Evolutionary conservation across 2,113 vertebrate genomes (phyloP).

Genomic region (Melanostigma gelatinosum): DNA sequence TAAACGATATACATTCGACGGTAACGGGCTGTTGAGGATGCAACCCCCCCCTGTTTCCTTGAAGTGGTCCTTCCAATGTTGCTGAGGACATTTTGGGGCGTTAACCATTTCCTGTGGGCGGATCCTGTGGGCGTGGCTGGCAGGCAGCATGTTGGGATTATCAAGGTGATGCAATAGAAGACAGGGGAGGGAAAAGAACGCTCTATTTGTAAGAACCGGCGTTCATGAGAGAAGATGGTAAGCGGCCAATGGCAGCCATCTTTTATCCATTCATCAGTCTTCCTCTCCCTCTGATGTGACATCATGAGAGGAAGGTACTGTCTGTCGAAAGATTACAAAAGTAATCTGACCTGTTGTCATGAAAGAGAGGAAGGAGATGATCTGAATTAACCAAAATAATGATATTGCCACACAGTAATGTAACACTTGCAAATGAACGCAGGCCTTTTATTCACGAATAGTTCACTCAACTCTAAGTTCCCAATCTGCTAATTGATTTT

Average conservation of each 20-base stretch:
- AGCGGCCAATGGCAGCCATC: slow-evolving; percentile 2
- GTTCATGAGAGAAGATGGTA: not conserved
- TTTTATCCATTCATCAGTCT: slow-evolving; percentile 29
- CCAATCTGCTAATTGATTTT: not conserved
- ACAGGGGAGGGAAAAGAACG: not conserved
- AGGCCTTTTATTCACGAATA: not conserved
- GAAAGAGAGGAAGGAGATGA: not conserved
- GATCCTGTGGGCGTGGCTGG: slow-evolving; percentile 37
- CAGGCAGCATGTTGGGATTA: not conserved
- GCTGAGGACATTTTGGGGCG: slow-evolving; percentile 51
- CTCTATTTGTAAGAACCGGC: not conserved
- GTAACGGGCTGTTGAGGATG: not conserved
- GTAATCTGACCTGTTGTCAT: not conserved
- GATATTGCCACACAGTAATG: not conserved
- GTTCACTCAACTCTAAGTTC: not conserved
- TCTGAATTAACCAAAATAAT: not conserved
- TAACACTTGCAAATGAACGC: not conserved
- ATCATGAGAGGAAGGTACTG: not conserved
- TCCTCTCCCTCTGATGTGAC: slow-evolving; percentile 11
- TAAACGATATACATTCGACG: not conserved
- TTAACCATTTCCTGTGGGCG: slow-evolving; percentile 9
- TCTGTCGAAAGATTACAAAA: not conserved
- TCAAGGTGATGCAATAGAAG: slow-evolving; percentile 34
- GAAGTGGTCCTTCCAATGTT: slow-evolving; percentile 15
- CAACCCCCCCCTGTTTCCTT: not conserved